Percentiles rank a stretch among this genome's conserved stretches.
phyloP scores from a whole-genome alignment of 2,888 invertebrate species.

The Cheilosia variabilis region DNA sequence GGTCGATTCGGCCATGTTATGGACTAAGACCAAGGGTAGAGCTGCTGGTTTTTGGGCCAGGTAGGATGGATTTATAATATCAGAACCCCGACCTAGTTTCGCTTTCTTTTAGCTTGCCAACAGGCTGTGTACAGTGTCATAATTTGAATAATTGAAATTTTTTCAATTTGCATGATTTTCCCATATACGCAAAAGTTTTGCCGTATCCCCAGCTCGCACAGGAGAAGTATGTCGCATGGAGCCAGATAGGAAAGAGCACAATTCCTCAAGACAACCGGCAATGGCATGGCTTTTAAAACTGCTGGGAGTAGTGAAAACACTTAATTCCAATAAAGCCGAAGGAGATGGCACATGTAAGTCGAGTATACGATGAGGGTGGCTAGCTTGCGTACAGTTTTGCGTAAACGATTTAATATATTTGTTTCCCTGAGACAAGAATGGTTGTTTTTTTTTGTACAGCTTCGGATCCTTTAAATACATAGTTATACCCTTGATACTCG shows the following conservation, averaged over 20 bases:
- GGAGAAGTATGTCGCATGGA: neutral
- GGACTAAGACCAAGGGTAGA: slow-evolving; percentile 7
- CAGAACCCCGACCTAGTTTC: slow-evolving; percentile 25
- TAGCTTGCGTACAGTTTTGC: neutral
- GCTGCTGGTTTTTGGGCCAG: neutral
- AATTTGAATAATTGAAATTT: slow-evolving; percentile 47
- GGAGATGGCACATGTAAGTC: slow-evolving; percentile 33
- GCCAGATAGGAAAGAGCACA: neutral
- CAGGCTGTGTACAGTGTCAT: slow-evolving; percentile 14
- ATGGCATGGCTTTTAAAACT: slow-evolving; percentile 1
- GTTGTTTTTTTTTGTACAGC: no score
- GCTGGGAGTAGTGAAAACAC: slow-evolving; percentile 23
- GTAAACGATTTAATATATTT: neutral
- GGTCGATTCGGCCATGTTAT: slow-evolving; percentile 31
- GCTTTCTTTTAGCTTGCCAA: slow-evolving; percentile 13
- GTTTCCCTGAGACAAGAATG: neutral
- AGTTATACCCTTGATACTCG: no score
- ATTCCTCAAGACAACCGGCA: slow-evolving; percentile 11
- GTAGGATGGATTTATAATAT: neutral
- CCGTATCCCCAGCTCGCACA: neutral
- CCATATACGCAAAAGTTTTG: slow-evolving; percentile 32
- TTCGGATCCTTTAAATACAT: no score
- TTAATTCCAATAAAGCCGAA: slow-evolving; percentile 38
- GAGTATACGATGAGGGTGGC: slow-evolving; percentile 1
- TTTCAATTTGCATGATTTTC: slow-evolving; percentile 41